Evolutionary conservation across 2,113 vertebrate species (phyloP).

Genomic region (Paramormyrops kingsleyae): DNA sequence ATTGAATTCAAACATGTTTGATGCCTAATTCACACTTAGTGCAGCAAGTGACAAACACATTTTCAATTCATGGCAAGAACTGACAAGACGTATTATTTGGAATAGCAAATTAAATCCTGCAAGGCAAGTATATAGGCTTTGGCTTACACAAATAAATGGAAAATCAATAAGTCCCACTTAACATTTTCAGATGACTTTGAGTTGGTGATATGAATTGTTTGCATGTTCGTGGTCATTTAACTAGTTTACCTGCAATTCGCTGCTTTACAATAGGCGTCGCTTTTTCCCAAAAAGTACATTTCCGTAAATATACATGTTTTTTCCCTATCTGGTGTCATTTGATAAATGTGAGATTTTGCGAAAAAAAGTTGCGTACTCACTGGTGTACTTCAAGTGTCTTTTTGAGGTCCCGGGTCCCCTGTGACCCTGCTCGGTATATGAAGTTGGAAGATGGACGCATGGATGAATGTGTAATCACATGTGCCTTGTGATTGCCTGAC

Average conservation of each 20-base stretch:
- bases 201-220: neutral
- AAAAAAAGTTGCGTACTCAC: neutral
- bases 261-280: neutral
- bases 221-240: neutral
- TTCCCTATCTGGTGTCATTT: neutral
- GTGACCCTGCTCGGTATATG: neutral
- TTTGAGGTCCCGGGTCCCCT: neutral
- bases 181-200: neutral
- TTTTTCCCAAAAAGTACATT: neutral
- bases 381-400: neutral
- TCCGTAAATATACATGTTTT: neutral
- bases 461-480: neutral
- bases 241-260: neutral
- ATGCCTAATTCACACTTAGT: neutral
- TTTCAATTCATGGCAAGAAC: neutral
- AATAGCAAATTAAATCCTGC: neutral
- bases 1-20: neutral
- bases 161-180: neutral
- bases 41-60: neutral
- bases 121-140: neutral
- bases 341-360: neutral
- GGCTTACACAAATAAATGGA: neutral
- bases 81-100: neutral
- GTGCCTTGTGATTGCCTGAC: neutral
- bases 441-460: neutral